Evolutionary conservation across 2,888 invertebrate genomes (phyloP).

Genomic region (Aethes cnicana): DNA sequence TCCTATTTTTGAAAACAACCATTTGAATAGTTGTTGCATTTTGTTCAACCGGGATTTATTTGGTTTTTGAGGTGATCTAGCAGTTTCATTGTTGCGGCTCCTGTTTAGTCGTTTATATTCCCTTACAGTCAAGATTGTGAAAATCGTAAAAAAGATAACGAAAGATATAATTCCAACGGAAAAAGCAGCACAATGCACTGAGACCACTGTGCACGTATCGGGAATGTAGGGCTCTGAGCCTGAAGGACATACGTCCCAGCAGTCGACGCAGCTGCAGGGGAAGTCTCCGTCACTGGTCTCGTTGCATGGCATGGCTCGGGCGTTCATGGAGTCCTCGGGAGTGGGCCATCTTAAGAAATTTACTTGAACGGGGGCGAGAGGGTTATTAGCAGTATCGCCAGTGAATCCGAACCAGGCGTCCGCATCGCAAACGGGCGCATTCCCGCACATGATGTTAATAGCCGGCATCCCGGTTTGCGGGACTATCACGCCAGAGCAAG

Average conservation of each 20-base stretch:
- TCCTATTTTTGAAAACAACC: slow-evolving; percentile 59
- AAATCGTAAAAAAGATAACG: slow-evolving; percentile 58
- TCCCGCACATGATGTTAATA: slow-evolving; percentile 90
- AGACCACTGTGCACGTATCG: slow-evolving; percentile 80
- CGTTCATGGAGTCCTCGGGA: slow-evolving; percentile 66
- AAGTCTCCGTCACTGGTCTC: slow-evolving; percentile 79
- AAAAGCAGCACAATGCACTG: slow-evolving; percentile 85
- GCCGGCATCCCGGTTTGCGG: slow-evolving; percentile 89
- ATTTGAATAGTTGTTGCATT: slow-evolving; percentile 53
- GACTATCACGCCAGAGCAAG: slow-evolving; percentile 89
- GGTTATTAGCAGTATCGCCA: slow-evolving; percentile 79
- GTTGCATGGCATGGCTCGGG: slow-evolving; percentile 79
- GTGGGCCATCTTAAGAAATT: slow-evolving; percentile 75
- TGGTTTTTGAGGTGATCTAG: slow-evolving; percentile 40
- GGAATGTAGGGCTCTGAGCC: slow-evolving; percentile 64
- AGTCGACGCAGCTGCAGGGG: slow-evolving; percentile 91
- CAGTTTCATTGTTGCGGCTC: slow-evolving; percentile 2
- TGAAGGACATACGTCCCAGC: slow-evolving; percentile 83
- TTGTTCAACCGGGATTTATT: slow-evolving; percentile 41
- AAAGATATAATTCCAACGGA: slow-evolving; percentile 82
- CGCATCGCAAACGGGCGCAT: slow-evolving; percentile 84
- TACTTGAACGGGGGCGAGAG: slow-evolving; percentile 85
- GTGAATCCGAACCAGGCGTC: slow-evolving; percentile 85
- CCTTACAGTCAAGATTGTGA: slow-evolving; percentile 52
- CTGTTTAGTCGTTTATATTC: slow-evolving; percentile 39